Percentiles rank a stretch among this genome's conserved stretches.
These are phyloP conservation scores for Blastomussa wellsi DNA, from an alignment of 92 coral and sea anemone genomes.

Conservation along the genomic window DNA sequence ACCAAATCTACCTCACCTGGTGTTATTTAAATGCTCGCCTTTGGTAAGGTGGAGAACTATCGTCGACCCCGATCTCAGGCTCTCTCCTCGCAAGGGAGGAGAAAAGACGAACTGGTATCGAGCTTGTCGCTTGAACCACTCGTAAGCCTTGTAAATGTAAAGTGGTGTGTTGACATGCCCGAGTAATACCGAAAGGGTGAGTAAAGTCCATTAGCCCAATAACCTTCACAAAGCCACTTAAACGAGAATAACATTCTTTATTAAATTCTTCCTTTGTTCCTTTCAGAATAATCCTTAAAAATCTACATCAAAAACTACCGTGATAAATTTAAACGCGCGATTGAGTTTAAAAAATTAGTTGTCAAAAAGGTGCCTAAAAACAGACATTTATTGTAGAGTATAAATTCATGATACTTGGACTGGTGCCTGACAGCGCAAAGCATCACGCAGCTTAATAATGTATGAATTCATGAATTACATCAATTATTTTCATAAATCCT, in stretches of 20 bases:
- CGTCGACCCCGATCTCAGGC: no score
- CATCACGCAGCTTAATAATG: background rate
- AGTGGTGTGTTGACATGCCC: no score
- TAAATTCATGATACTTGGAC: conserved; percentile 5
- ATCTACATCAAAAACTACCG: conserved; percentile 13
- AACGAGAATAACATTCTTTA: background rate
- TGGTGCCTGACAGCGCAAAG: background rate
- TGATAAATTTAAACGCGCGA: background rate
- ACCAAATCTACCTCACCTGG: no score
- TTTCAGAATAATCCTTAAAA: background rate
- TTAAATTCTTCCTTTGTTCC: background rate
- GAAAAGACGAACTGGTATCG: no score
- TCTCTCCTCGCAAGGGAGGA: no score
- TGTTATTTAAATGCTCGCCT: no score
- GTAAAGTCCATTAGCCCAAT: no score
- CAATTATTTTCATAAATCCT: background rate
- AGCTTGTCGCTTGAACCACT: no score
- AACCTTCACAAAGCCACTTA: background rate
- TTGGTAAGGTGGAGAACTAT: no score
- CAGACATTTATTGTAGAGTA: background rate
- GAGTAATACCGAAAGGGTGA: no score
- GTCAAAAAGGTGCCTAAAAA: background rate
- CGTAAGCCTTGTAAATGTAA: no score
- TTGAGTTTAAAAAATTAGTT: background rate
- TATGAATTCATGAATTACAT: conserved; percentile 7